These are phyloP conservation scores for Phalanger gymnotis DNA, from an alignment of 2,797 vertebrate species.

Conservation along the genomic window DNA sequence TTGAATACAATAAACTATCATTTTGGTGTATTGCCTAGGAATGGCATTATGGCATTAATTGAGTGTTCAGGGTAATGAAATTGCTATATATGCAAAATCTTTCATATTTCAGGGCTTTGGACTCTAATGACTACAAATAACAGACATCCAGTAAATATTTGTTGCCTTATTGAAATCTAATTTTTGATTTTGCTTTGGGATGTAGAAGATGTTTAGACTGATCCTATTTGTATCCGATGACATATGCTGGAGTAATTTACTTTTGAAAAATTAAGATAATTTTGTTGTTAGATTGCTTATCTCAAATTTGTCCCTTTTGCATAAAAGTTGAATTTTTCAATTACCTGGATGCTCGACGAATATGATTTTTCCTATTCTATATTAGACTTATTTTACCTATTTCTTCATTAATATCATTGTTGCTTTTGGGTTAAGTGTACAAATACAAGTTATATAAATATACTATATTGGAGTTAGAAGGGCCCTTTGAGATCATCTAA, in stretches of 20 bases:
- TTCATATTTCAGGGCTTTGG: not conserved
- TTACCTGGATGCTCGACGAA: not conserved
- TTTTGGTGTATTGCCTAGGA: not conserved
- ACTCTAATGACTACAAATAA: not conserved
- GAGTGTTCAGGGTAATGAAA: not conserved
- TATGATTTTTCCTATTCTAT: not conserved
- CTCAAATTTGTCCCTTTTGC: not conserved
- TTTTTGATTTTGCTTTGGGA: not conserved
- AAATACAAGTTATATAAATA: not conserved
- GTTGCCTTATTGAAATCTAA: not conserved
- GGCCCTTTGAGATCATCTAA: not conserved
- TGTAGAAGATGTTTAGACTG: not conserved
- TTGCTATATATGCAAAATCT: not conserved
- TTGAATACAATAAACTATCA: not conserved
- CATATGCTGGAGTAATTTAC: not conserved
- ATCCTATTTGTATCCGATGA: not conserved
- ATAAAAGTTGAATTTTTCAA: constrained; percentile 17
- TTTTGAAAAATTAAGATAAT: not conserved
- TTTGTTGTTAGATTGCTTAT: not conserved
- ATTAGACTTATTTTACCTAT: not conserved
- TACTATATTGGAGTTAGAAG: not conserved
- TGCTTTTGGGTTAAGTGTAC: not conserved
- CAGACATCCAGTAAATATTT: not conserved
- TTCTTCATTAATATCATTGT: not conserved
- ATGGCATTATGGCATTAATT: not conserved